Evolutionary conservation across 1,140 invertebrate species (phyloP).

Genomic region (Lucilia cuprina): DNA sequence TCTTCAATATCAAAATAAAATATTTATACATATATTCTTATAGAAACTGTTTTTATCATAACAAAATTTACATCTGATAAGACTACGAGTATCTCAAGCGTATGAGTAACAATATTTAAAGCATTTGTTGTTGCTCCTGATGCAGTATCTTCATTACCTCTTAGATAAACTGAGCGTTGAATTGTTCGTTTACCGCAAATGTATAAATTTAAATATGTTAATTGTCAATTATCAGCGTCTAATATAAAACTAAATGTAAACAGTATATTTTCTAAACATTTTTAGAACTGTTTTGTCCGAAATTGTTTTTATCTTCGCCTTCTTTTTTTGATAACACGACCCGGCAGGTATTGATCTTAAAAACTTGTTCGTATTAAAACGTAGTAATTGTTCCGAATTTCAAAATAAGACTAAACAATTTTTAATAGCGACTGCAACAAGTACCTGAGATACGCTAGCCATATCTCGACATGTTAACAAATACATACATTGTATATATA

Average conservation of each 20-base stretch:
- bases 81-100: too few relatives aligned
- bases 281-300: neutral
- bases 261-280: neutral
- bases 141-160: too few relatives aligned
- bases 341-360: neutral
- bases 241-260: neutral
- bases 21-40: too few relatives aligned
- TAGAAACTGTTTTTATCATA: too few relatives aligned
- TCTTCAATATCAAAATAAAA: too few relatives aligned
- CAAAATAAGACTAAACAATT: constrained; percentile 20
- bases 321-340: neutral
- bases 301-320: neutral
- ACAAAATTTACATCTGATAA: too few relatives aligned
- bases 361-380: neutral
- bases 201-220: too few relatives aligned
- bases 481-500: neutral
- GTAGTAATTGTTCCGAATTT: constrained; percentile 21
- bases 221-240: neutral
- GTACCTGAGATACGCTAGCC: constrained; percentile 16
- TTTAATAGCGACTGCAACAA: neutral
- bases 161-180: too few relatives aligned
- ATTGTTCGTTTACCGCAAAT: too few relatives aligned
- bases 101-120: too few relatives aligned
- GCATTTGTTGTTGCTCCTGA: too few relatives aligned
- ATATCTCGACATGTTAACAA: neutral